These are phyloP conservation scores for Tachystola acroxantha DNA, from an alignment of 2,888 invertebrate species.

Conservation along the genomic window DNA sequence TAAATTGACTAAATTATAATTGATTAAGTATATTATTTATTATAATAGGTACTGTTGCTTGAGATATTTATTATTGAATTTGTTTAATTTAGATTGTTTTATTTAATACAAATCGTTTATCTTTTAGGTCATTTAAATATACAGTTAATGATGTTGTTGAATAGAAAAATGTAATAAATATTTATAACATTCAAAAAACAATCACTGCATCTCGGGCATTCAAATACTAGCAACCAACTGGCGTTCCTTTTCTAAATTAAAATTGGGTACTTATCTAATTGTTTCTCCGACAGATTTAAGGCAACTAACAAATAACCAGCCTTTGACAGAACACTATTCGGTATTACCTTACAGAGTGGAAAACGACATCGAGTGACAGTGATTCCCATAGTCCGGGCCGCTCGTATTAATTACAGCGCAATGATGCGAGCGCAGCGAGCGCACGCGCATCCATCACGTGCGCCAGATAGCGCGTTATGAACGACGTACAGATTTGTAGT, in stretches of 20 bases:
- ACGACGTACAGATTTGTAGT: conserved; percentile 74
- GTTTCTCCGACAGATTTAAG: conserved; percentile 39
- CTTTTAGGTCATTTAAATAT: no score
- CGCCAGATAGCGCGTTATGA: conserved; percentile 71
- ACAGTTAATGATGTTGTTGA: no score
- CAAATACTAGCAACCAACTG: no score
- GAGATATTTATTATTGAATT: no score
- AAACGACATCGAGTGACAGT: conserved; percentile 63
- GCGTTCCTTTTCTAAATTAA: conserved; percentile 26
- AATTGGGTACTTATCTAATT: conserved; percentile 38
- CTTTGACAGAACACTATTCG: conserved; percentile 52
- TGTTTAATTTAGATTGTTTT: no score
- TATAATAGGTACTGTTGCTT: no score
- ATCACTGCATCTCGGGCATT: no score
- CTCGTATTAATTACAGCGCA: conserved; percentile 70
- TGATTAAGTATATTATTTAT: no score
- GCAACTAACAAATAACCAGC: conserved; percentile 43
- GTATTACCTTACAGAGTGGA: conserved; percentile 58
- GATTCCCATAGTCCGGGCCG: conserved; percentile 59
- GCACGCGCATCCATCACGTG: conserved; percentile 65
- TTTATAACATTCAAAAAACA: no score
- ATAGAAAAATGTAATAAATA: no score
- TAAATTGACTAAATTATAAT: no score
- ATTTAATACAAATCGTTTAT: no score
- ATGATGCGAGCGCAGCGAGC: conserved; percentile 49